Conservation (phyloP, 1,140 invertebrate genomes). For the Sitophilus oryzae region DNA sequence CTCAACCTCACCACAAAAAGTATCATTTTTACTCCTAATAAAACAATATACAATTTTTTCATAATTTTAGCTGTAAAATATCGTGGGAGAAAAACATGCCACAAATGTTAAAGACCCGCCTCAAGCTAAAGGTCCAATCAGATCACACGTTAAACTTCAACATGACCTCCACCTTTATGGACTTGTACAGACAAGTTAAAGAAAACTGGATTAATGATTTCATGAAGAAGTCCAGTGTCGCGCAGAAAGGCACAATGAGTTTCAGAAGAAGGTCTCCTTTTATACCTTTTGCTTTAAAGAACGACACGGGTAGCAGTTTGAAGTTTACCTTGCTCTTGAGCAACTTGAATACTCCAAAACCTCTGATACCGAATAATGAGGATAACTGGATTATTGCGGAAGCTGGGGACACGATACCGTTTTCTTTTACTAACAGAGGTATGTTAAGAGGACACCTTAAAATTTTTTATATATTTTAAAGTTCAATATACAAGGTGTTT, state of each 20-base stretch:
- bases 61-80: slow-evolving; percentile 48
- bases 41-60: no score
- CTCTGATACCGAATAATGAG: slow-evolving; percentile 36
- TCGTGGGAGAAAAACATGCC: slow-evolving; percentile 49
- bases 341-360: slow-evolving; percentile 39
- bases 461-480: no score
- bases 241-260: slow-evolving; percentile 49
- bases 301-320: slow-evolving; percentile 78
- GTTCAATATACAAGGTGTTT: no score
- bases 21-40: no score
- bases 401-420: slow-evolving; percentile 66
- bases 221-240: slow-evolving; percentile 39
- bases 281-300: slow-evolving; percentile 85
- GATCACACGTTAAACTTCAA: slow-evolving; percentile 77
- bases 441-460: no score
- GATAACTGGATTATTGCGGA: slow-evolving; percentile 64
- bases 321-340: slow-evolving; percentile 76
- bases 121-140: slow-evolving; percentile 58
- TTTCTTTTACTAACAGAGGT: slow-evolving; percentile 75
- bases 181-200: slow-evolving; percentile 73
- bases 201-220: slow-evolving; percentile 87
- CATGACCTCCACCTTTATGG: slow-evolving; percentile 76
- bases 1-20: no score
- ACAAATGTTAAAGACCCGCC: slow-evolving; percentile 47
- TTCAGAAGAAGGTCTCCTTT: slow-evolving; percentile 77